These are phyloP conservation scores for Phytoseiulus persimilis DNA, from an alignment of 2,888 invertebrate genomes.

Conservation along the genomic window DNA sequence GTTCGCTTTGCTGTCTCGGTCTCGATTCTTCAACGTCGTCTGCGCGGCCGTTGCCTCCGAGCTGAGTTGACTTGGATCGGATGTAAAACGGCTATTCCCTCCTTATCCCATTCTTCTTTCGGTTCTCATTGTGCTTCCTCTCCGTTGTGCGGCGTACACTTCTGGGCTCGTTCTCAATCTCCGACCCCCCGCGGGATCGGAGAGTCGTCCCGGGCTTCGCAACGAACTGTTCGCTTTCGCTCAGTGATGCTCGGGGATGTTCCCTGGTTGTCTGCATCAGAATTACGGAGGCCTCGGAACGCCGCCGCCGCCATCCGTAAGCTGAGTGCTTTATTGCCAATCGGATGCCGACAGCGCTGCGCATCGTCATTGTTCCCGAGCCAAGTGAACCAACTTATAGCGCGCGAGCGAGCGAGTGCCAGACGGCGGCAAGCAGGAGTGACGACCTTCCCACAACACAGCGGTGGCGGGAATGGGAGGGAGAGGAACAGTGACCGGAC, in stretches of 20 bases:
- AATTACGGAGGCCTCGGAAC: not conserved
- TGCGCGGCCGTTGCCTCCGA: not conserved
- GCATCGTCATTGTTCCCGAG: not conserved
- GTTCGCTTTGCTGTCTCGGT: not conserved
- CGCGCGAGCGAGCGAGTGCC: not conserved
- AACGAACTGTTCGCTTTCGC: not conserved
- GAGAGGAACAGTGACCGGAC: not conserved
- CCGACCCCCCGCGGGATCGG: not conserved
- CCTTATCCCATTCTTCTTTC: not conserved
- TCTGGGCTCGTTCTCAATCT: not conserved
- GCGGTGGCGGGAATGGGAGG: not conserved
- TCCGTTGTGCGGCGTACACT: not conserved
- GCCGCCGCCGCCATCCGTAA: not conserved
- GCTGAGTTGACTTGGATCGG: not conserved
- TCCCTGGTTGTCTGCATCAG: not conserved
- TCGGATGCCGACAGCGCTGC: not conserved
- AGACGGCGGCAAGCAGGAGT: not conserved
- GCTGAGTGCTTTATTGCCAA: not conserved
- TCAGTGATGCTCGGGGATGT: not conserved
- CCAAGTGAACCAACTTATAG: not conserved
- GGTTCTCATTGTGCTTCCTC: not conserved
- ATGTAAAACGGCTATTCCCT: not conserved
- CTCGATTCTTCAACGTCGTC: not conserved
- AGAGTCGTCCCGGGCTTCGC: not conserved
- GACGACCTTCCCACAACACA: not conserved